Evolutionary conservation across 2,113 vertebrate species (phyloP).

Genomic region (Antechinus stuartii): DNA sequence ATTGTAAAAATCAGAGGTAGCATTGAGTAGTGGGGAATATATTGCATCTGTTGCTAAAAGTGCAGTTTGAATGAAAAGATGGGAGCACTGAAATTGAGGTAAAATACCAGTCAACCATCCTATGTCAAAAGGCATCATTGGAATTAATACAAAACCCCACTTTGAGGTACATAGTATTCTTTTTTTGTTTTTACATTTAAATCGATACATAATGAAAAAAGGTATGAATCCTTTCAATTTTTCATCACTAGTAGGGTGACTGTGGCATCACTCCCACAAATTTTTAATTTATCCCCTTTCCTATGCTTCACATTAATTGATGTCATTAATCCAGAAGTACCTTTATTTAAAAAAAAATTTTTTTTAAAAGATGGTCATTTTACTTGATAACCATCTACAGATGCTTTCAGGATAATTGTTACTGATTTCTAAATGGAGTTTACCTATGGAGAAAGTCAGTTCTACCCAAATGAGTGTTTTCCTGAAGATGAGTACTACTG

Average conservation of each 20-base stretch:
- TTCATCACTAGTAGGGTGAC: conserved; percentile 59
- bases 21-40: conserved; percentile 90
- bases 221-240: conserved; percentile 75
- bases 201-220: conserved; percentile 77
- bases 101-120: conserved; percentile 82
- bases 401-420: conserved; percentile 60
- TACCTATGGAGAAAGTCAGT: conserved; percentile 75
- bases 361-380: conserved; percentile 64
- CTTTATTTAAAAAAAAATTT: conserved; percentile 59
- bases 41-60: conserved; percentile 92
- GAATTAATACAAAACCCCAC: conserved; percentile 85
- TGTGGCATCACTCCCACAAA: conserved; percentile 59
- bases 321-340: conserved; percentile 76
- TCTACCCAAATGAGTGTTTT: conserved; percentile 51
- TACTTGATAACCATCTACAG: conserved; percentile 58
- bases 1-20: conserved; percentile 95
- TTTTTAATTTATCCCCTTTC: conserved; percentile 68
- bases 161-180: conserved; percentile 91
- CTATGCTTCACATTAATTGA: conserved; percentile 66
- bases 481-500: conserved; percentile 68
- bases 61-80: conserved; percentile 86
- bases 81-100: conserved; percentile 79
- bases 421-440: conserved; percentile 68
- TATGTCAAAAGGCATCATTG: conserved; percentile 84
- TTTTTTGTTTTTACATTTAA: conserved; percentile 78